Conservation (phyloP, 2,113 vertebrate genomes). For the Oceanites oceanicus region DNA sequence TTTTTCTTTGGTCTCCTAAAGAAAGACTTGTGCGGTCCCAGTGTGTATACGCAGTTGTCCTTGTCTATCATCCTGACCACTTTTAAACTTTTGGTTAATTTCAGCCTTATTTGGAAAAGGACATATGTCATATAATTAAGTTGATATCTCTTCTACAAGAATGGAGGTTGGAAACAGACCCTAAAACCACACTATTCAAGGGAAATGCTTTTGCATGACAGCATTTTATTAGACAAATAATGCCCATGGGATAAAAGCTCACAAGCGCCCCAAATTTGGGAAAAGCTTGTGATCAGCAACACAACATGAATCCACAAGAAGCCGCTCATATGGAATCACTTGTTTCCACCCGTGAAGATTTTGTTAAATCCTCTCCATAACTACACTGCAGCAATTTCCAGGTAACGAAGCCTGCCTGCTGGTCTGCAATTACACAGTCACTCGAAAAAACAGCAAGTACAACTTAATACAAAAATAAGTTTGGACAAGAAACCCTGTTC, state of each 20-base stretch:
- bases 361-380: not conserved
- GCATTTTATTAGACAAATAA: not conserved
- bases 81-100: not conserved
- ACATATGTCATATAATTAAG: not conserved
- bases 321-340: accelerated
- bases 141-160: not conserved
- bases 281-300: accelerated
- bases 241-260: not conserved
- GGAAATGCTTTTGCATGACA: not conserved
- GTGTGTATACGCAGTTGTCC: accelerated
- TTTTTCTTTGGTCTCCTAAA: not conserved
- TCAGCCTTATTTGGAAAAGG: not conserved
- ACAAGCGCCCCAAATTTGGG: accelerated
- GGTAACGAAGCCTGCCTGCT: not conserved
- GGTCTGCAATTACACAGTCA: not conserved
- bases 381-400: not conserved
- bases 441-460: not conserved
- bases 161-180: not conserved
- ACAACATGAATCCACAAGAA: accelerated
- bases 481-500: not conserved
- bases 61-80: no score
- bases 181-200: not conserved
- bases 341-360: accelerated
- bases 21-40: not conserved
- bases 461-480: not conserved